Evolutionary conservation across 1,140 invertebrate genomes (phyloP).

Genomic region (Lasaia peninsularis): DNA sequence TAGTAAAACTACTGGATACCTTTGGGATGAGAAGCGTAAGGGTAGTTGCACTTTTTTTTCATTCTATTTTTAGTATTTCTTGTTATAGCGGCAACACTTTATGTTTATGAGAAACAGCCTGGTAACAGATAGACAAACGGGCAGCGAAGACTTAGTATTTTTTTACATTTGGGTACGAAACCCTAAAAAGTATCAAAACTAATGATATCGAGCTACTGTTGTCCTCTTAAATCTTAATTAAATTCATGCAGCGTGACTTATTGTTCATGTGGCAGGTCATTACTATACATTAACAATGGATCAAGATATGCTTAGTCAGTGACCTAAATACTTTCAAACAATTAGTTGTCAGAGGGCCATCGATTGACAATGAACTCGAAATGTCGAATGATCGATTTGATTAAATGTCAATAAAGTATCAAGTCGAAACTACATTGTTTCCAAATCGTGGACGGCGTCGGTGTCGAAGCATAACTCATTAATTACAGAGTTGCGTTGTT

Average conservation of each 20-base stretch:
- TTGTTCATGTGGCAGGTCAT: constrained; percentile 9
- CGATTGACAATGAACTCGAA: constrained; percentile 68
- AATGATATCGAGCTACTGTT: constrained; percentile 10
- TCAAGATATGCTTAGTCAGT: constrained; percentile 34
- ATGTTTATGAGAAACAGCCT: too few species aligned
- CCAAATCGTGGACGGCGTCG: too few species aligned
- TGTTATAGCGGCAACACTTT: too few species aligned
- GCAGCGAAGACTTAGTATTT: too few species aligned
- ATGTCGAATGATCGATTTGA: constrained; percentile 40
- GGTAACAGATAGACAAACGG: too few species aligned
- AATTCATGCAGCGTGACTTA: not conserved
- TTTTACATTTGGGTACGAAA: too few species aligned
- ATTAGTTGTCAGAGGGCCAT: constrained; percentile 39
- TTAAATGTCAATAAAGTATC: constrained; percentile 7
- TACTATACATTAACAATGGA: constrained; percentile 14
- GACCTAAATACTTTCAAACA: constrained; percentile 43
- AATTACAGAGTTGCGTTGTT: too few species aligned
- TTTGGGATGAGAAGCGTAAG: too few species aligned
- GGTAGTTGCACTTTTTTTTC: too few species aligned
- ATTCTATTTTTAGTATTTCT: too few species aligned
- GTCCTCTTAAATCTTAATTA: constrained; percentile 9
- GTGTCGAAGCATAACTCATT: too few species aligned
- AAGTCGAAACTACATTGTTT: constrained; percentile 8
- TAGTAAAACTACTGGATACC: too few species aligned
- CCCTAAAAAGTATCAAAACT: constrained; percentile 11